Evolutionary conservation across 23 tunicate genomes (phyloP).

Genomic region (Ascidia mentula): DNA sequence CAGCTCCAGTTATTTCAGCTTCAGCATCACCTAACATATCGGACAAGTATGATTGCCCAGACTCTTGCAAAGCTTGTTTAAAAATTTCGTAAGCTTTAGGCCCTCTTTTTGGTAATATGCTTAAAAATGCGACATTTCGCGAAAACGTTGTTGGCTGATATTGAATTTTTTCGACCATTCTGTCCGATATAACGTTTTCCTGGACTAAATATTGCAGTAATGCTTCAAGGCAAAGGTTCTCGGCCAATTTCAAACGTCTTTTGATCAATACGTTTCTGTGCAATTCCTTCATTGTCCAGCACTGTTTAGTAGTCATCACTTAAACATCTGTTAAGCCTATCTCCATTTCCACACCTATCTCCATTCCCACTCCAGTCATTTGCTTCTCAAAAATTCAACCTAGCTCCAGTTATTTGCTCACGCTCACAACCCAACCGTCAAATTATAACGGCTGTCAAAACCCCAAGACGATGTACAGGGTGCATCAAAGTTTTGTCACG

Average conservation of each 20-base stretch:
- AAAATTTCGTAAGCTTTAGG: constrained; percentile 39
- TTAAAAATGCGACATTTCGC: constrained; percentile 48
- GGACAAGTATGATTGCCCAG: constrained; percentile 31
- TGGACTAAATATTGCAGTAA: constrained; percentile 48
- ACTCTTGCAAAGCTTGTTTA: constrained; percentile 13
- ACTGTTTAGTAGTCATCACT: neutral
- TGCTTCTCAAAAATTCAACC: too few species aligned
- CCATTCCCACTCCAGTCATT: too few species aligned
- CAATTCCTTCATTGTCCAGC: constrained; percentile 13
- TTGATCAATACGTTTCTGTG: constrained; percentile 11
- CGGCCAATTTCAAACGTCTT: constrained; percentile 35
- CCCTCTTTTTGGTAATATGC: constrained; percentile 32
- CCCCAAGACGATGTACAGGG: too few species aligned
- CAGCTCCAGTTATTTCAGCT: neutral
- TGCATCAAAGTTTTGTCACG: too few species aligned
- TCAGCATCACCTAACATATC: constrained; percentile 17
- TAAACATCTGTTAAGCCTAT: neutral
- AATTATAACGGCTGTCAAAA: too few species aligned
- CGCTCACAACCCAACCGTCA: too few species aligned
- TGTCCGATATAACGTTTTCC: constrained; percentile 33
- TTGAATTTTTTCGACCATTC: constrained; percentile 39
- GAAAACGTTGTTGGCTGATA: constrained; percentile 45
- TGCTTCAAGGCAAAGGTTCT: constrained; percentile 30
- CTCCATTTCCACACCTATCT: too few species aligned
- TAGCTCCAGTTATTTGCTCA: too few species aligned